phyloP scores from a whole-genome alignment of 2,797 vertebrate species.

The Sardinella longiceps region DNA sequence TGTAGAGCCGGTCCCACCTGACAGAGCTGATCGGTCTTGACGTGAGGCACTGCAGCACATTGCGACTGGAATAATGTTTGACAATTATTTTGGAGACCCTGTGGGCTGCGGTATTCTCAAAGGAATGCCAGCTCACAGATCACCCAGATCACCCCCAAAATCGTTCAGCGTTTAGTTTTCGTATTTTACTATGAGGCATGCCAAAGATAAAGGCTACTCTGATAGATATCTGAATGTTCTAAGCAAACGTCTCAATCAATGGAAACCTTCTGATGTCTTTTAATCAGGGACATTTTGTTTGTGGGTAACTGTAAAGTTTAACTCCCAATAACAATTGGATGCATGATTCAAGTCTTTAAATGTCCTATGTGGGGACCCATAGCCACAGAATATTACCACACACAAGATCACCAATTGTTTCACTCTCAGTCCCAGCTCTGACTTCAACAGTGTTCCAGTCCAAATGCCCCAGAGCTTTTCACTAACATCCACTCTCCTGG shows the following conservation, averaged over 20 bases:
- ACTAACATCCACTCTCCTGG: background rate
- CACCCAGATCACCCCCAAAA: background rate
- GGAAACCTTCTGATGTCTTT: background rate
- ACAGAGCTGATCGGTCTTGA: conserved; percentile 6
- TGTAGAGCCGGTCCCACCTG: background rate
- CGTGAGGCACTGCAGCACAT: background rate
- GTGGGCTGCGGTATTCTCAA: background rate
- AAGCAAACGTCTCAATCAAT: background rate
- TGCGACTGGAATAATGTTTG: conserved; percentile 2
- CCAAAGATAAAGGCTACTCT: background rate
- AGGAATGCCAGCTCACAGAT: background rate
- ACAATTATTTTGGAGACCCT: background rate
- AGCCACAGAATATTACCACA: background rate
- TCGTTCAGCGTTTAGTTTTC: background rate
- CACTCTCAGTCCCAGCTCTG: background rate
- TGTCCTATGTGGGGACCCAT: background rate
- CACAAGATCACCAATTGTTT: background rate
- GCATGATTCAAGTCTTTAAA: background rate
- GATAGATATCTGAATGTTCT: background rate
- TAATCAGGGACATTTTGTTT: background rate
- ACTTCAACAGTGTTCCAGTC: background rate
- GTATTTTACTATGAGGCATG: background rate
- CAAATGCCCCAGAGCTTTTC: background rate
- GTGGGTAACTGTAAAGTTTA: background rate
- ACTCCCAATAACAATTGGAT: background rate